These are phyloP conservation scores for Xiphophorus couchianus DNA, from an alignment of 2,113 vertebrate species.

Conservation along the genomic window DNA sequence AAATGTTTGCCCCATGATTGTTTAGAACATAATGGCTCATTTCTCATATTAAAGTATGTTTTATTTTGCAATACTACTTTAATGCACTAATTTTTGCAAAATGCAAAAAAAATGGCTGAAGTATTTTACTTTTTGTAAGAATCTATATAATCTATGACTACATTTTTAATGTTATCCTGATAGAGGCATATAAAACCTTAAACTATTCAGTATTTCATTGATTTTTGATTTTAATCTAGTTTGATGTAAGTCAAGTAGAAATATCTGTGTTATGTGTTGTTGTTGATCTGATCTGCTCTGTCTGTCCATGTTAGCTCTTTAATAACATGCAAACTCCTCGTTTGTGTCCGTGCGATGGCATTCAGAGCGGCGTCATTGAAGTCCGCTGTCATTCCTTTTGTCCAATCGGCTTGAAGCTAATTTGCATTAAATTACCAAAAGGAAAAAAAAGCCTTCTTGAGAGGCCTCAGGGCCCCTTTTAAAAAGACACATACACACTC, in stretches of 20 bases:
- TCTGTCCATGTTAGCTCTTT: constrained; percentile 44
- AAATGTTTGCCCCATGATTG: too few relatives aligned
- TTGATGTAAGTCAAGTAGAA: background rate
- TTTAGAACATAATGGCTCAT: too few relatives aligned
- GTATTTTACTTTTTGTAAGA: background rate
- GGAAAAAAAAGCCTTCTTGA: constrained; percentile 54
- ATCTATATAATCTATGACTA: too few relatives aligned
- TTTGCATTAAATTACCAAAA: constrained; percentile 75
- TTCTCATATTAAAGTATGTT: background rate
- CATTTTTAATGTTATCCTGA: too few relatives aligned
- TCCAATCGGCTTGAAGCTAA: constrained; percentile 70
- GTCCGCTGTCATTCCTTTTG: constrained; percentile 69
- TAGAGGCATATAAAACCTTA: background rate
- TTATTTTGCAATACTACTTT: background rate
- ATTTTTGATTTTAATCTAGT: background rate
- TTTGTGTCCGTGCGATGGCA: constrained; percentile 53
- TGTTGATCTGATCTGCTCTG: constrained; percentile 18
- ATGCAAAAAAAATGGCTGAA: background rate
- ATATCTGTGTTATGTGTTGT: too few relatives aligned
- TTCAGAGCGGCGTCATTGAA: constrained; percentile 68
- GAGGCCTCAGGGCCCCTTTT: constrained; percentile 57
- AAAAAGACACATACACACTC: constrained; percentile 38
- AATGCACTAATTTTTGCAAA: background rate
- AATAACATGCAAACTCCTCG: constrained; percentile 51
- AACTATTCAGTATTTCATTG: background rate